These are phyloP conservation scores for Pteronotus mesoamericanus DNA, from an alignment of 2,797 vertebrate species.

Conservation along the genomic window DNA sequence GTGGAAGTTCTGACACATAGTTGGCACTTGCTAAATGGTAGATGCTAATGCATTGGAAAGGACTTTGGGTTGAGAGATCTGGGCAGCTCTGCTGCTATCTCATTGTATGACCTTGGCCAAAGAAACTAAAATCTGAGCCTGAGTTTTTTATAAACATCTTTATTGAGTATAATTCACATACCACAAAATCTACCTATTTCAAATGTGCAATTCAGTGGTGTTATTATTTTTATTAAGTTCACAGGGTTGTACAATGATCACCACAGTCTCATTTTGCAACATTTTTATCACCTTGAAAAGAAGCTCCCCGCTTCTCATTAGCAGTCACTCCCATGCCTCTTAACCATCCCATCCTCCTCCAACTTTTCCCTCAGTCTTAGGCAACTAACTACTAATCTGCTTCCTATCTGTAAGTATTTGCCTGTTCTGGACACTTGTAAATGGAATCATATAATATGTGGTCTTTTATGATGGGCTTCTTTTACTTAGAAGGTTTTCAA, in stretches of 20 bases:
- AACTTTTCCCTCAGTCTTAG: neutral
- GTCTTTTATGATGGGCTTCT: neutral
- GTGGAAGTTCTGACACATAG: neutral
- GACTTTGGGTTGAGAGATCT: neutral
- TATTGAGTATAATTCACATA: neutral
- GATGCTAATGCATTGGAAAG: neutral
- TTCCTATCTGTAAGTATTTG: neutral
- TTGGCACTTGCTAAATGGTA: neutral
- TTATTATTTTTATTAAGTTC: neutral
- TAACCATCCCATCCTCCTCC: neutral
- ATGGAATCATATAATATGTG: neutral
- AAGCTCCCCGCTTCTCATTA: neutral
- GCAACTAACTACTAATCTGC: neutral
- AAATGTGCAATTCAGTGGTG: neutral
- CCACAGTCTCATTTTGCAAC: neutral
- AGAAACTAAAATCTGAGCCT: neutral
- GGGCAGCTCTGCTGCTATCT: neutral
- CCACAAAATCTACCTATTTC: neutral
- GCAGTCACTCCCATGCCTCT: neutral
- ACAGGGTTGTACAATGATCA: neutral
- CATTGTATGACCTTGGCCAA: neutral
- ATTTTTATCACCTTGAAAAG: neutral
- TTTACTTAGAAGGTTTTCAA: too few relatives aligned
- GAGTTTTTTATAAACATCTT: neutral
- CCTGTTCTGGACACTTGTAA: neutral